Conservation (phyloP, 2,888 invertebrate genomes). For the Yponomeuta malinellus region DNA sequence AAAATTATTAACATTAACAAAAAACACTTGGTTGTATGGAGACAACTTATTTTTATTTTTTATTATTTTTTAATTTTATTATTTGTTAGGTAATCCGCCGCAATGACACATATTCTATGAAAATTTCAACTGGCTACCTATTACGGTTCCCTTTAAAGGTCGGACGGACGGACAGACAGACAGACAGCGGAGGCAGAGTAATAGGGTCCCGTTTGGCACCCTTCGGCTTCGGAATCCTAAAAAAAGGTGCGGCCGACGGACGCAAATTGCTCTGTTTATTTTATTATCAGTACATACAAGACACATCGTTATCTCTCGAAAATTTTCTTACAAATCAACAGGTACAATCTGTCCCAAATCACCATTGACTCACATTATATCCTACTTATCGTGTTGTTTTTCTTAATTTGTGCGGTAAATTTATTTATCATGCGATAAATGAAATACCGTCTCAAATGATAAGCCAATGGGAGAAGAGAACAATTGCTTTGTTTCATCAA, state of each 20-base stretch:
- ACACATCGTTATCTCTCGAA: background rate
- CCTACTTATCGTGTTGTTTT: slow-evolving; percentile 5
- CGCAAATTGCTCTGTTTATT: background rate
- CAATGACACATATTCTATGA: no score
- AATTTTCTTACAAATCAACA: background rate
- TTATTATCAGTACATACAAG: background rate
- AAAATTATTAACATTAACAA: no score
- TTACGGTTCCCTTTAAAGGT: no score
- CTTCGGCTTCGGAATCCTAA: background rate
- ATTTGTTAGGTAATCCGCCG: no score
- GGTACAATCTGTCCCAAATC: background rate
- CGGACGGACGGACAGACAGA: no score
- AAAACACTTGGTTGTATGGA: no score
- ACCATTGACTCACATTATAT: background rate
- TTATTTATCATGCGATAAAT: background rate
- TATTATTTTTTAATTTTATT: no score
- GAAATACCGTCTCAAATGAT: background rate
- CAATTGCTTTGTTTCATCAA: background rate
- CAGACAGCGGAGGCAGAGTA: no score
- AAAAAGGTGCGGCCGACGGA: background rate
- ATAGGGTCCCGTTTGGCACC: no score
- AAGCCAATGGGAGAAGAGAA: background rate
- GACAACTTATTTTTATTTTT: no score
- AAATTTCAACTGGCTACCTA: no score
- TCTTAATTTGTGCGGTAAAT: slow-evolving; percentile 1